Evolutionary conservation across 2,888 invertebrate genomes (phyloP).

Genomic region (Cordilura impudica): DNA sequence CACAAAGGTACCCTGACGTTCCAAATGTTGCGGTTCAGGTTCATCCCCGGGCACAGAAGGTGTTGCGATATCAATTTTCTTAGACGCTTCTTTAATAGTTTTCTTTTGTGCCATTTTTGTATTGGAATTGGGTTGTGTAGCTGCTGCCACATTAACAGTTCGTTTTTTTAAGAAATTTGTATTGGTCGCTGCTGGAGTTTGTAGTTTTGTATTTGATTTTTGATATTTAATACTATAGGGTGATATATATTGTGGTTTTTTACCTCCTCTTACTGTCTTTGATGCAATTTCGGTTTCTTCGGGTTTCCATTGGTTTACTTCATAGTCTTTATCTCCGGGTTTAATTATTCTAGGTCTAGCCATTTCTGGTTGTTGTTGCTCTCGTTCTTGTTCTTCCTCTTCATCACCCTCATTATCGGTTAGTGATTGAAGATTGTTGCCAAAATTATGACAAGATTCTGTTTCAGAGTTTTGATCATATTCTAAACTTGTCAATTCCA

Average conservation of each 20-base stretch:
- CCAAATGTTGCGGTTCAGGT: conserved; percentile 79
- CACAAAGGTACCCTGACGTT: conserved; percentile 94
- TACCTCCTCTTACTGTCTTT: conserved; percentile 78
- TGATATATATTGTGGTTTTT: conserved; percentile 83
- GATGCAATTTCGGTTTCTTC: conserved; percentile 57
- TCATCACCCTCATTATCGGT: conserved; percentile 42
- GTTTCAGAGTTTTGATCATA: conserved; percentile 81
- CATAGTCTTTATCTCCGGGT: conserved; percentile 76
- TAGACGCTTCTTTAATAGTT: conserved; percentile 44
- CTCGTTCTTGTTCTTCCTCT: conserved; percentile 29
- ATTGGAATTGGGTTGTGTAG: conserved; percentile 14
- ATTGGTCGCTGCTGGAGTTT: conserved; percentile 54
- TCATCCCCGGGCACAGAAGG: too few relatives aligned
- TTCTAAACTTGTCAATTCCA: conserved; percentile 79
- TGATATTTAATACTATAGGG: conserved; percentile 79
- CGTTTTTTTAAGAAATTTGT: conserved; percentile 51
- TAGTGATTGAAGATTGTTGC: conserved; percentile 64
- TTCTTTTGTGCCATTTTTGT: conserved; percentile 66
- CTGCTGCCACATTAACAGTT: conserved; percentile 26
- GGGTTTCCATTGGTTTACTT: conserved; percentile 78
- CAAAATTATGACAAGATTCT: conserved; percentile 78
- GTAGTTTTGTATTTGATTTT: conserved; percentile 65
- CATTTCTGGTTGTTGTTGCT: conserved; percentile 18
- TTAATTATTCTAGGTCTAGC: conserved; percentile 58
- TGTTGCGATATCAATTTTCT: conserved; percentile 3